These are phyloP conservation scores for Eulacestoma nigropectus DNA, from an alignment of 2,113 vertebrate species.

Conservation along the genomic window DNA sequence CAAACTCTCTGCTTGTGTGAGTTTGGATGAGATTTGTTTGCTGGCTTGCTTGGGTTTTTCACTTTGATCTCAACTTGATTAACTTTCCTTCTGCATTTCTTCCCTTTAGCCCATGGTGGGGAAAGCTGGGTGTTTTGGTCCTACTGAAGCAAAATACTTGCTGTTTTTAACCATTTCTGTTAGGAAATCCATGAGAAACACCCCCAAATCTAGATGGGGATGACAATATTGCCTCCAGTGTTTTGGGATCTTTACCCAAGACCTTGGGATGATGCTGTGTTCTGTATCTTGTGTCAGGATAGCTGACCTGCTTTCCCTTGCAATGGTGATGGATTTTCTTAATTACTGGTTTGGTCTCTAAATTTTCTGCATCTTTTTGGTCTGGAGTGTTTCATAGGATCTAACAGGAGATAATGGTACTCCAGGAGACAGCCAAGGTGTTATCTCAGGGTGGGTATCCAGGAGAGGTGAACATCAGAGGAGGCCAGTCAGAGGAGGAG, in stretches of 20 bases:
- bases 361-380: neutral
- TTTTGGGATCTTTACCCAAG: neutral
- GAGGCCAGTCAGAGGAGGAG: neutral
- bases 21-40: neutral
- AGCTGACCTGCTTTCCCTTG: neutral
- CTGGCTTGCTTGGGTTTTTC: neutral
- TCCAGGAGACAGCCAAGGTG: neutral
- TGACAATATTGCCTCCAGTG: rapidly evolving
- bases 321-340: neutral
- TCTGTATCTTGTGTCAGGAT: too few relatives aligned
- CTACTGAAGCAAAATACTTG: neutral
- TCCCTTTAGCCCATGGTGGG: neutral
- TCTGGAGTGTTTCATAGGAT: neutral
- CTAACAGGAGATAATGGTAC: neutral
- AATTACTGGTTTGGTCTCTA: neutral
- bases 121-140: neutral
- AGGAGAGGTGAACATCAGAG: neutral
- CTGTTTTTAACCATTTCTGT: neutral
- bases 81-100: neutral
- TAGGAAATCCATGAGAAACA: neutral
- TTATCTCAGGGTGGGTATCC: too few relatives aligned
- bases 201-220: neutral
- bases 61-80: neutral
- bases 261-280: neutral
- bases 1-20: neutral